Evolutionary conservation across 2,797 vertebrate genomes (phyloP).

Genomic region (Hypotaenidia philippensis): DNA sequence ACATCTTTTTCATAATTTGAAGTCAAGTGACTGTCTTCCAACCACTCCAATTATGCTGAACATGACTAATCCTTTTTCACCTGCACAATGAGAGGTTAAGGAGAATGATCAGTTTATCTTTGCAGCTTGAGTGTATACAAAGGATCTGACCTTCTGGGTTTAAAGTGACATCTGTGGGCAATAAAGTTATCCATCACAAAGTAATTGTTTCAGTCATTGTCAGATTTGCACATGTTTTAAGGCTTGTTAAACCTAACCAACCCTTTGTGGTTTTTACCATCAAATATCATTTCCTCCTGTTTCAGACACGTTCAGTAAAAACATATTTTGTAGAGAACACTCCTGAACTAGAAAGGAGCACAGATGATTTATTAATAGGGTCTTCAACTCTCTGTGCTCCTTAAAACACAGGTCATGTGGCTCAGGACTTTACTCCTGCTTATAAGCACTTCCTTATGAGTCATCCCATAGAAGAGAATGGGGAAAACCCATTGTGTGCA

Average conservation of each 20-base stretch:
- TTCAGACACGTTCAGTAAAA: neutral
- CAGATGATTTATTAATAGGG: neutral
- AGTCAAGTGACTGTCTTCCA: neutral
- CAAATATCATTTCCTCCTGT: slow-evolving; percentile 30
- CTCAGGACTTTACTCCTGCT: neutral
- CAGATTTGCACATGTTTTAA: slow-evolving; percentile 25
- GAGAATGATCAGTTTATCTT: slow-evolving; percentile 51
- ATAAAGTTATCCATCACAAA: slow-evolving; percentile 63
- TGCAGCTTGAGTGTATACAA: slow-evolving; percentile 53
- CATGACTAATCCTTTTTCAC: slow-evolving; percentile 22
- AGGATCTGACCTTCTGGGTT: slow-evolving; percentile 61
- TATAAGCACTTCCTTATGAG: neutral
- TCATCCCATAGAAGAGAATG: neutral
- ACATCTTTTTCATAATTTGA: neutral
- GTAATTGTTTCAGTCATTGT: slow-evolving; percentile 44
- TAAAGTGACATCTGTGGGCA: slow-evolving; percentile 56
- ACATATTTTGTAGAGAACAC: neutral
- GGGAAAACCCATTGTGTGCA: neutral
- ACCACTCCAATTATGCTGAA: neutral
- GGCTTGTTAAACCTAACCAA: slow-evolving; percentile 46
- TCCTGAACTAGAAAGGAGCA: neutral
- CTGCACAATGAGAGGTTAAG: slow-evolving; percentile 28
- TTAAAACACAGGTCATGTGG: neutral
- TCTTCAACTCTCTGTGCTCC: neutral
- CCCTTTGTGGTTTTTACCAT: slow-evolving; percentile 17